Evolutionary conservation across 2,113 vertebrate species (phyloP).

Genomic region (Istiophorus platypterus): DNA sequence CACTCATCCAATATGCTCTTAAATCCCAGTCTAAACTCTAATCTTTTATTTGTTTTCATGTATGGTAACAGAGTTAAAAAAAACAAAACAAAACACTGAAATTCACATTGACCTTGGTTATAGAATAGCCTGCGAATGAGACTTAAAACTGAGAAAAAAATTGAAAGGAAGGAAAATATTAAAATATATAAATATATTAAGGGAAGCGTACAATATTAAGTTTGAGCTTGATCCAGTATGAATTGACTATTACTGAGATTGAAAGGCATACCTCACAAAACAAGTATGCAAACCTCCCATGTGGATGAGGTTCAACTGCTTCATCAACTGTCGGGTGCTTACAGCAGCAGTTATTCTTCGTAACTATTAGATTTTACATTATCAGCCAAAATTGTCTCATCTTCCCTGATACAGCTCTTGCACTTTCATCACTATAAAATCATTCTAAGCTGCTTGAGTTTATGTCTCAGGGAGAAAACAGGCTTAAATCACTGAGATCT

Average conservation of each 20-base stretch:
- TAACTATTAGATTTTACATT: not conserved
- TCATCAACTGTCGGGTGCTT: not conserved
- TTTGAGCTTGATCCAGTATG: not conserved
- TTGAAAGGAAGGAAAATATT: not conserved
- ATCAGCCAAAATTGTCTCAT: not conserved
- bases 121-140: not conserved
- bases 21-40: not conserved
- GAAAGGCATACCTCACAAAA: not conserved
- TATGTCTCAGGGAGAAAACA: constrained; percentile 9
- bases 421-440: constrained; percentile 8
- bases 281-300: not conserved
- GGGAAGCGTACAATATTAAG: too few species aligned
- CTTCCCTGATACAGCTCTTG: not conserved
- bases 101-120: constrained; percentile 12
- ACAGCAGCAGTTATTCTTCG: not conserved
- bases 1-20: not conserved
- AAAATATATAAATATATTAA: not conserved
- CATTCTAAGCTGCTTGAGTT: constrained; percentile 11
- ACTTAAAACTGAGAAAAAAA: not conserved
- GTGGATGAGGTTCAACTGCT: not conserved
- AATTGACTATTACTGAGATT: not conserved
- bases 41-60: not conserved
- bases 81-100: not conserved
- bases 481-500: constrained; percentile 22
- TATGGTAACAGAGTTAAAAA: too few species aligned